A percentile compares a stretch with the other conserved stretches of the same genome.
phyloP scores from a whole-genome alignment of 2,888 invertebrate species.

The Dryocosmus kuriphilus region DNA sequence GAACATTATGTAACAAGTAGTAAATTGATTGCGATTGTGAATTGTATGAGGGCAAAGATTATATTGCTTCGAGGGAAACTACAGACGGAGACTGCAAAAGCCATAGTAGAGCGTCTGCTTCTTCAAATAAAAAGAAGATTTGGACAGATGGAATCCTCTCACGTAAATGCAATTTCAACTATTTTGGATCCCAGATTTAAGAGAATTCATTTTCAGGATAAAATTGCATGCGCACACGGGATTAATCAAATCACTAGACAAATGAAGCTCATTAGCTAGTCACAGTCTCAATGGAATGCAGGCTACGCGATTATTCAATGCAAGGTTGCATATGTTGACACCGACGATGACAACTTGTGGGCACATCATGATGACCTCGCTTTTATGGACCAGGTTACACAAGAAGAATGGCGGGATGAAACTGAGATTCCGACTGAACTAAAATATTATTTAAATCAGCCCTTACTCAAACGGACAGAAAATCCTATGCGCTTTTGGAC shows the following conservation, averaged over 20 bases:
- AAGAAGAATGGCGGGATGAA: slow-evolving; percentile 47
- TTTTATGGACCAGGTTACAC: slow-evolving; percentile 47
- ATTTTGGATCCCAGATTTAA: slow-evolving; percentile 51
- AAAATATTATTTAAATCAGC: slow-evolving; percentile 43
- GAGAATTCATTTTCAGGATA: slow-evolving; percentile 46
- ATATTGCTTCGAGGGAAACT: too few species aligned
- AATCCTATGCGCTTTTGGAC: too few species aligned
- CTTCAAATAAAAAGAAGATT: slow-evolving; percentile 43
- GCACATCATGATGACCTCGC: slow-evolving; percentile 2
- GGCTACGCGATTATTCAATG: too few species aligned
- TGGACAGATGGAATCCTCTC: slow-evolving; percentile 44
- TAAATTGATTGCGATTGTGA: too few species aligned
- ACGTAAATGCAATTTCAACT: slow-evolving; percentile 38
- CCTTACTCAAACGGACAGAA: too few species aligned
- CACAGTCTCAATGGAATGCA: not conserved
- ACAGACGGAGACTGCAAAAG: too few species aligned
- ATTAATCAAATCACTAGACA: slow-evolving; percentile 43
- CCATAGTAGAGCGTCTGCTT: too few species aligned
- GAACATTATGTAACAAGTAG: too few species aligned
- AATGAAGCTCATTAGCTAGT: not conserved
- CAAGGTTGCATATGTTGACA: too few species aligned
- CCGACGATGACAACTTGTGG: too few species aligned
- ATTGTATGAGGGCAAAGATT: too few species aligned
- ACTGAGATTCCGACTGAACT: slow-evolving; percentile 49
- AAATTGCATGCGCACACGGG: slow-evolving; percentile 42